Conservation (phyloP, 2,113 vertebrate species). For the Hemichromis elongatus region DNA sequence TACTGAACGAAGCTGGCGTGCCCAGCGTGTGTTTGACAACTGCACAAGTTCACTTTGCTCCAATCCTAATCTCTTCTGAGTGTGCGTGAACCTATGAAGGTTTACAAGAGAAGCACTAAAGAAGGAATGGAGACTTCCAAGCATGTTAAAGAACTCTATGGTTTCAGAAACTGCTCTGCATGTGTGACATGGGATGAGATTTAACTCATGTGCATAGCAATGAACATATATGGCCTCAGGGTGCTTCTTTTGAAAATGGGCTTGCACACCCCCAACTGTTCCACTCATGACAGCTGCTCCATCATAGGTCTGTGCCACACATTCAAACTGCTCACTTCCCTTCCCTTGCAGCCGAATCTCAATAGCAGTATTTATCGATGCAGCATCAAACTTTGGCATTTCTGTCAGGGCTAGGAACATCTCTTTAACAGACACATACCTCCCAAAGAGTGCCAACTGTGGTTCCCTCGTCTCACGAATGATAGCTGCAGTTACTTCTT, state of each 20-base stretch:
- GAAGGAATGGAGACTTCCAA: not conserved
- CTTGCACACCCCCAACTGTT: not conserved
- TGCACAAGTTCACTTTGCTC: not conserved
- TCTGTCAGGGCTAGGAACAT: not conserved
- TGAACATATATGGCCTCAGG: not conserved
- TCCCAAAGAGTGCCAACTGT: not conserved
- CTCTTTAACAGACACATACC: not conserved
- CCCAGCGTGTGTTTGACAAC: not conserved
- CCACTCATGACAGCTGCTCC: not conserved
- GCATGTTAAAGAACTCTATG: not conserved
- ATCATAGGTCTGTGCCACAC: not conserved
- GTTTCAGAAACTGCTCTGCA: not conserved
- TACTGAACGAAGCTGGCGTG: not conserved
- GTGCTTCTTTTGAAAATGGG: not conserved
- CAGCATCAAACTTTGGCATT: not conserved
- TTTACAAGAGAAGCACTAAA: not conserved
- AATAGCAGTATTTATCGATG: not conserved
- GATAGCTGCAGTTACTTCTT: not conserved
- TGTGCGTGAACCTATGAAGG: not conserved
- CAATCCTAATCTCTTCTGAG: not conserved
- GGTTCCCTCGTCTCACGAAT: fast-evolving
- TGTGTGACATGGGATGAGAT: not conserved
- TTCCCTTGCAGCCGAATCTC: not conserved
- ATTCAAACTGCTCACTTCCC: fast-evolving
- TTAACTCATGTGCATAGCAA: not conserved